Base-by-base conservation (phyloP, 2,797 vertebrate genomes). In the Vespertilio murinus region DNA sequence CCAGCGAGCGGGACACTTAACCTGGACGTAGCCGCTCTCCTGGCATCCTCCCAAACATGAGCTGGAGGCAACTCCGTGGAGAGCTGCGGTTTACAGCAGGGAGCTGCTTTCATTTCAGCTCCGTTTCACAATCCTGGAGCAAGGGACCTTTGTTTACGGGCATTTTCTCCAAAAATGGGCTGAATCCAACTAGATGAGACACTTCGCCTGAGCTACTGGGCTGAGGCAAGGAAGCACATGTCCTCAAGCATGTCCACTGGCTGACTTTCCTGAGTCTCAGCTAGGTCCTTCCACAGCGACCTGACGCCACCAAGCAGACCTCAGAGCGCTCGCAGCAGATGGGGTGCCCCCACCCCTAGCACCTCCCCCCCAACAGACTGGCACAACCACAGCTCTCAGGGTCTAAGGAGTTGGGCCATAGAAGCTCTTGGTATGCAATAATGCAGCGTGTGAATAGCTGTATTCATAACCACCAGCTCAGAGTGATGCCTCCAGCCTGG, bases 81-180 rank as follows among this genome's bases (percentile, higher is more conserved):
- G 70, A 88, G 73, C 7, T 73, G 92, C 0, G 45, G 77, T 93
- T 93, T 71, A 79, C 0, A 89, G 77, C 52, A 45, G 88, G 30
- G 49, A 40, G 71, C 73, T 71, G 45, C 91, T 94, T 97, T 92
- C 85, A 23, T 75, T 94, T 95, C 25, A 90, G 65, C 38, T 93
- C 59, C 45, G 22, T 82, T 91, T 94, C 88, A 93, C 70, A 95
- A 95, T 71, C 71, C 30, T 54, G 45, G 79, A 92, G 92, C 86
- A 94, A 67, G 84, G 90, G 93, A 83, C 75, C 74, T 92, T 96
- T 82, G 25, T 73, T 91, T 88, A 89, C 3, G 7, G 82, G 86
- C 70, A 93, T 96, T 97, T 94, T 93, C 69, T 93, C 75, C 85
- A 77, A 85, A 93, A 95, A 89, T 11, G 80, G 82, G 78, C 56